Conservation (phyloP, 1,140 invertebrate species). For the Hypothenemus hampei region DNA sequence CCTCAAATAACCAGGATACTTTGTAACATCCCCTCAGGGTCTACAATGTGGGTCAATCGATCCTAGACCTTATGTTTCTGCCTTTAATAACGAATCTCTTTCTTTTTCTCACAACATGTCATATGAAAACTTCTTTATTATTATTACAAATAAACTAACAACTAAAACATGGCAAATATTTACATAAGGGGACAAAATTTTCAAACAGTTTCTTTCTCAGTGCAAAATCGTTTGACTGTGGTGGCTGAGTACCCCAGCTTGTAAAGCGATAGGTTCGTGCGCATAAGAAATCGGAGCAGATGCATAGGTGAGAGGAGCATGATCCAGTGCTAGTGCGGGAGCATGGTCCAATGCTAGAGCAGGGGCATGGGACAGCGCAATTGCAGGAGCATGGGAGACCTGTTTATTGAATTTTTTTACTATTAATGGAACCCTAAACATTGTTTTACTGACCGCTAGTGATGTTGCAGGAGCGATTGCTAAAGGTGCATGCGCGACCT, state of each 20-base stretch:
- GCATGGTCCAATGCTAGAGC: slow-evolving; percentile 27
- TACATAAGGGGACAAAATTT: too few species aligned
- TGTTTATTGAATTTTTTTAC: slow-evolving; percentile 3
- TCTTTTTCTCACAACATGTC: too few species aligned
- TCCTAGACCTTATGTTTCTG: background rate
- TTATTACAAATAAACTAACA: too few species aligned
- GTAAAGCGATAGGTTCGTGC: slow-evolving; percentile 13
- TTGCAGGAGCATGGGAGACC: slow-evolving; percentile 17
- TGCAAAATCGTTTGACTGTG: slow-evolving; percentile 20
- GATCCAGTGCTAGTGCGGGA: slow-evolving; percentile 40
- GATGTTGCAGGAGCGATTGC: slow-evolving; percentile 37
- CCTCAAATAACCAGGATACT: slow-evolving; percentile 2
- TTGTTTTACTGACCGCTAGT: slow-evolving; percentile 20
- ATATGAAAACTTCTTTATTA: too few species aligned
- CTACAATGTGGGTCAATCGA: slow-evolving; percentile 13
- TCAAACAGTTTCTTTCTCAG: slow-evolving; percentile 7
- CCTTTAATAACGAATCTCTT: too few species aligned
- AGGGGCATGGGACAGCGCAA: background rate
- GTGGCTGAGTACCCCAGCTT: slow-evolving; percentile 11
- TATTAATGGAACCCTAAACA: background rate
- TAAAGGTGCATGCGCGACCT: too few species aligned
- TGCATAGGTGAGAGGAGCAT: slow-evolving; percentile 16
- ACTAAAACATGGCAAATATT: too few species aligned
- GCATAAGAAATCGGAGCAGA: slow-evolving; percentile 35
- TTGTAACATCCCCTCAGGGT: slow-evolving; percentile 7